Conservation (phyloP, 2,797 vertebrate species). For the Zalophus californianus region DNA sequence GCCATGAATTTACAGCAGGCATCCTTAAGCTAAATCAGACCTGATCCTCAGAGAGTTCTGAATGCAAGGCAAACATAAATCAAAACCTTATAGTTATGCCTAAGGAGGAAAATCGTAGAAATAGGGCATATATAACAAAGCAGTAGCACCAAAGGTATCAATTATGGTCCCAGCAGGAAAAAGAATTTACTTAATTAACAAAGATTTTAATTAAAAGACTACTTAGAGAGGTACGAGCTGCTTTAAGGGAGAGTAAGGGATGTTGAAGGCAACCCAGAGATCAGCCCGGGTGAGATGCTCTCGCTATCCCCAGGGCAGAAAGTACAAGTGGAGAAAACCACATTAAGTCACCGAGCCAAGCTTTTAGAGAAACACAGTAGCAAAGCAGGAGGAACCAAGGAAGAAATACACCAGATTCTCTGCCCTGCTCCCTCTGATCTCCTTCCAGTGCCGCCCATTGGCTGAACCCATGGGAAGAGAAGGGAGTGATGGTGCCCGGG, state of each 20-base stretch:
- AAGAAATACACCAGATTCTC: background rate
- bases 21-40: slow-evolving; percentile 1
- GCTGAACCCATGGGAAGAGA: background rate
- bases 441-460: background rate
- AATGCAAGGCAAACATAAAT: slow-evolving; percentile 64
- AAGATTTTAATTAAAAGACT: slow-evolving; percentile 59
- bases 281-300: background rate
- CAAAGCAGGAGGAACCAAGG: background rate
- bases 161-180: slow-evolving; percentile 51
- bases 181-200: slow-evolving; percentile 63
- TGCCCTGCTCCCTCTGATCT: background rate
- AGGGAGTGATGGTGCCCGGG: accelerated
- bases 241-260: background rate
- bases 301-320: background rate
- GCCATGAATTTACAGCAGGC: slow-evolving; percentile 21
- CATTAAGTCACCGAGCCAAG: too few relatives aligned
- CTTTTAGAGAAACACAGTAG: background rate
- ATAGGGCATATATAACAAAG: slow-evolving; percentile 19
- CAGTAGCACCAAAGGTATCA: slow-evolving; percentile 21
- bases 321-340: background rate
- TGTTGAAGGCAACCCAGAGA: background rate
- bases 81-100: slow-evolving; percentile 7
- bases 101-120: slow-evolving; percentile 34
- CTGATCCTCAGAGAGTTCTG: slow-evolving; percentile 12
- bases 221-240: background rate